Conservation (phyloP, 1,140 invertebrate species). For the Cherax destructor region DNA sequence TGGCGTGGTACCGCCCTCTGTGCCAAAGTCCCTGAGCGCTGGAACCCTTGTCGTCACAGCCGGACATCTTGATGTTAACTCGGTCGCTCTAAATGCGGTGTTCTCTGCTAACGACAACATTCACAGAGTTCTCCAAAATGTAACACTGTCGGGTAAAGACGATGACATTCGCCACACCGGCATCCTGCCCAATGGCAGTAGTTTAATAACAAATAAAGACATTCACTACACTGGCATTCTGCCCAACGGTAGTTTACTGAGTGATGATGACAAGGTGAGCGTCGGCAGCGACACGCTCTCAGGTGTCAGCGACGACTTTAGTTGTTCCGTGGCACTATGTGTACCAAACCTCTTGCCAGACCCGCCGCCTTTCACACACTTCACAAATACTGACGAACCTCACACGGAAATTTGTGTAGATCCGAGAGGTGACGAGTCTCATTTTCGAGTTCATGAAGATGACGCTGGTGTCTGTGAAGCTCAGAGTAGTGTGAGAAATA, state of each 20-base stretch:
- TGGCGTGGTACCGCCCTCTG: background rate
- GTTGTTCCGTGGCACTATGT: slow-evolving; percentile 63
- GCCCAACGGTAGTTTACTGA: background rate
- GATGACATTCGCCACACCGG: background rate
- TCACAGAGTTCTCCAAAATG: background rate
- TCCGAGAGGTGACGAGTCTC: background rate
- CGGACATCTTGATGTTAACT: background rate
- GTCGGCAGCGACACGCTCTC: slow-evolving; percentile 71
- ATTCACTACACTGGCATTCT: background rate
- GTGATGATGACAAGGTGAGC: slow-evolving; percentile 56
- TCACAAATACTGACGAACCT: slow-evolving; percentile 17
- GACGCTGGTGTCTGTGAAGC: background rate
- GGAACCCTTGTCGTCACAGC: slow-evolving; percentile 20
- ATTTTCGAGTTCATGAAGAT: slow-evolving; percentile 6
- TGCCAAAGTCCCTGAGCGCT: slow-evolving; percentile 47
- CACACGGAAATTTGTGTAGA: background rate
- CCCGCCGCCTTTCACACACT: slow-evolving; percentile 26
- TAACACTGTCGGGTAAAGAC: slow-evolving; percentile 1
- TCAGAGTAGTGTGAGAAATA: background rate
- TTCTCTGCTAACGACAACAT: too few species aligned
- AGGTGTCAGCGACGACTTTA: slow-evolving; percentile 71
- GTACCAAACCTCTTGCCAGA: slow-evolving; percentile 30
- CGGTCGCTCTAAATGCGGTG: background rate
- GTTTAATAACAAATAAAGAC: slow-evolving; percentile 28
- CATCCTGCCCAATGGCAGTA: background rate